Evolutionary conservation across 92 coral and sea anemone genomes (phyloP).

Genomic region (Porites evermanni): DNA sequence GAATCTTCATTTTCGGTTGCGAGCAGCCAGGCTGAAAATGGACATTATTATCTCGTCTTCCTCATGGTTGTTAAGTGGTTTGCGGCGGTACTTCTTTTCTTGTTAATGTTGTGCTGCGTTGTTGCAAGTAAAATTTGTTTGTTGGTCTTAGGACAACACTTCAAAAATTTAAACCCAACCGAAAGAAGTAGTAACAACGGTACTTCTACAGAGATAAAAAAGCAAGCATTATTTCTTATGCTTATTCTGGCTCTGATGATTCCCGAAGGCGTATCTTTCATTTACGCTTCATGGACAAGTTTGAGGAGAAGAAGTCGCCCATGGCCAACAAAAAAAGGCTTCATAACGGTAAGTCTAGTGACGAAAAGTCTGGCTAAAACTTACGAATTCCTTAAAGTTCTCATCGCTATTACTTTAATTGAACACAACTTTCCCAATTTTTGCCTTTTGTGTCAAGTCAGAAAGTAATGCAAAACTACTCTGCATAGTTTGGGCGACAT

Average conservation of each 20-base stretch:
- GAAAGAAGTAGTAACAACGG: neutral
- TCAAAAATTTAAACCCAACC: constrained; percentile 4
- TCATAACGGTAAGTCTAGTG: constrained; percentile 68
- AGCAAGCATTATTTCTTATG: constrained; percentile 81
- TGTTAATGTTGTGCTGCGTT: neutral
- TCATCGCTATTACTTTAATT: too few species aligned
- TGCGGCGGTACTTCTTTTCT: neutral
- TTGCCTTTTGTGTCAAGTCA: too few species aligned
- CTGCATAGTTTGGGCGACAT: too few species aligned
- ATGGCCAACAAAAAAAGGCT: constrained; percentile 83
- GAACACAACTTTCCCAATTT: too few species aligned
- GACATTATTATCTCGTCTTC: neutral
- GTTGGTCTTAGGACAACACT: constrained; percentile 34
- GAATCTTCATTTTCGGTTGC: constrained; percentile 16
- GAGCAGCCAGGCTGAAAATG: neutral
- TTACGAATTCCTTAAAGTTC: neutral
- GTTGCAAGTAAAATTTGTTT: constrained; percentile 32
- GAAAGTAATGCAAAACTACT: too few species aligned
- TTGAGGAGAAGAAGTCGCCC: constrained; percentile 66
- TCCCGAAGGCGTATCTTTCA: constrained; percentile 72
- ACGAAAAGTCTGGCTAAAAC: neutral
- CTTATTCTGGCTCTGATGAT: constrained; percentile 77
- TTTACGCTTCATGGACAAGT: constrained; percentile 68
- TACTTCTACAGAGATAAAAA: constrained; percentile 2
- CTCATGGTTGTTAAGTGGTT: constrained; percentile 27